Evolutionary conservation across 2,113 vertebrate species (phyloP).

Genomic region (Strigops habroptila): DNA sequence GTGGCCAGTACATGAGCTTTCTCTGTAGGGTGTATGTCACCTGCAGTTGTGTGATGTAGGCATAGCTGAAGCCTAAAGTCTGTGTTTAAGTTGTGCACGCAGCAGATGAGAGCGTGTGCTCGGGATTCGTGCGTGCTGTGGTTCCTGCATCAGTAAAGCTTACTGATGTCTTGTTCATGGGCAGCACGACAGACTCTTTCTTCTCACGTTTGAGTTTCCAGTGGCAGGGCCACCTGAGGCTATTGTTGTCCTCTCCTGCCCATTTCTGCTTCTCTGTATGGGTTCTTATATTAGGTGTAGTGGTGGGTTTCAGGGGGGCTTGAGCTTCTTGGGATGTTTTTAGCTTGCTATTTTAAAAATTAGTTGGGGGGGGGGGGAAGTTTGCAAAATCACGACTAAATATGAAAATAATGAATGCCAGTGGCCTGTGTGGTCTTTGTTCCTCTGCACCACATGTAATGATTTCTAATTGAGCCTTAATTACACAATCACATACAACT

Average conservation of each 20-base stretch:
- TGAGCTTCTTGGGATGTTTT: neutral
- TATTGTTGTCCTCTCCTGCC: neutral
- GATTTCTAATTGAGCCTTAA: constrained; percentile 32
- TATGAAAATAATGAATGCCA: neutral
- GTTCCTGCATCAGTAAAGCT: neutral
- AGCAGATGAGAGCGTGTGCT: neutral
- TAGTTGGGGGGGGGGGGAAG: fast-evolving
- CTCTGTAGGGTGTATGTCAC: fast-evolving
- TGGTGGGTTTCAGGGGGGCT: neutral
- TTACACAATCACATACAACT: neutral
- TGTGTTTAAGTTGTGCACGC: neutral
- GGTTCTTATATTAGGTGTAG: neutral
- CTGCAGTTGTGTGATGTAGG: neutral
- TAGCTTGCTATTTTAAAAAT: neutral
- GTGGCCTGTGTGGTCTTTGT: neutral
- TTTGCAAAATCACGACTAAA: neutral
- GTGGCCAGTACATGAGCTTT: neutral
- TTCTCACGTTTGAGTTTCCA: neutral
- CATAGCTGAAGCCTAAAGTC: neutral
- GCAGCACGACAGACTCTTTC: neutral
- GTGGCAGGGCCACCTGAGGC: neutral
- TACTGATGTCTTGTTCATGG: neutral
- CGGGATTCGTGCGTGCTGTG: neutral
- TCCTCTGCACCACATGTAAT: neutral
- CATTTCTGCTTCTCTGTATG: neutral